These are phyloP conservation scores for Athripsodes cinereus DNA, from an alignment of 2,888 invertebrate genomes.

Conservation along the genomic window DNA sequence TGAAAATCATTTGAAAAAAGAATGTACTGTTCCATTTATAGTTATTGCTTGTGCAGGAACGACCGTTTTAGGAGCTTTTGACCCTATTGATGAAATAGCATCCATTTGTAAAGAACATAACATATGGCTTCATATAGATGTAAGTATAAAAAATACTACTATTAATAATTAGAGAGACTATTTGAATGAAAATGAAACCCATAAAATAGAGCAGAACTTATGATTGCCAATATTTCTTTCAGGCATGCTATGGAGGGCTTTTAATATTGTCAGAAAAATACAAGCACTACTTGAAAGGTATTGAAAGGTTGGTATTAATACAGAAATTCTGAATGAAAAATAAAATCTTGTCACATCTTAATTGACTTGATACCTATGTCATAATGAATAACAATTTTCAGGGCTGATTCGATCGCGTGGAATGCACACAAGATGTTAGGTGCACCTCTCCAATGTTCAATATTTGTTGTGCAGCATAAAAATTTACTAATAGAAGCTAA, in stretches of 20 bases:
- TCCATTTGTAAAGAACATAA: conserved; percentile 60
- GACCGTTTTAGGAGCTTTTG: conserved; percentile 79
- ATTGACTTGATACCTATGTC: no score
- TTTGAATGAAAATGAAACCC: no score
- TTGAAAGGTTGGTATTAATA: conserved; percentile 50
- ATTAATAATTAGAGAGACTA: conserved; percentile 13
- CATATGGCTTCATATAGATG: conserved; percentile 81
- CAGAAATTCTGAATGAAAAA: not conserved
- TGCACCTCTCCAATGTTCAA: conserved; percentile 70
- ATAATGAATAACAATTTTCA: conserved; percentile 31
- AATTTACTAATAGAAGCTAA: conserved; percentile 61
- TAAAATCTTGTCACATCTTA: no score
- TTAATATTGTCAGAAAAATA: conserved; percentile 62
- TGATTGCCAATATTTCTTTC: conserved; percentile 30
- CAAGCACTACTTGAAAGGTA: conserved; percentile 54
- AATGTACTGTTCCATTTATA: conserved; percentile 53
- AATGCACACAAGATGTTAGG: conserved; percentile 84
- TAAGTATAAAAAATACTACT: conserved; percentile 41
- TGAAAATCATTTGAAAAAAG: conserved; percentile 34
- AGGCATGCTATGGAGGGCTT: conserved; percentile 77
- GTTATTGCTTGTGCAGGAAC: conserved; percentile 75
- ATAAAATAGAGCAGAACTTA: no score
- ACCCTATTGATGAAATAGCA: conserved; percentile 62
- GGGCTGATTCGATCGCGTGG: conserved; percentile 75
- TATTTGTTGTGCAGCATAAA: conserved; percentile 58